A percentile compares a stretch with the other conserved stretches of the same genome.
Conservation (phyloP, 64 coral and sea anemone species). For the Anthopleura sola region DNA sequence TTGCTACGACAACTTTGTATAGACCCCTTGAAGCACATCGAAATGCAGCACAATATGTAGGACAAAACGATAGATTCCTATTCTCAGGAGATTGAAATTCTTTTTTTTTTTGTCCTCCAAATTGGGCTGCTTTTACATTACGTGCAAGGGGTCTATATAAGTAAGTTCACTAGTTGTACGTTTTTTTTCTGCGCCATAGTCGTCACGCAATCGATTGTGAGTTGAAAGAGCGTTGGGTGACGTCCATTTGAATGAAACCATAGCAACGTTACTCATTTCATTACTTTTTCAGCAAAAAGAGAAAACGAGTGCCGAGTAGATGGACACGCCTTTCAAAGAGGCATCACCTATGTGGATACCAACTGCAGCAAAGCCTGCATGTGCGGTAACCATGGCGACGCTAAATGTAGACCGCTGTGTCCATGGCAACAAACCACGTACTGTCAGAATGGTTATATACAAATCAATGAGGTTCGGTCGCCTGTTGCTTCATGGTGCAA, state of each 20-base stretch:
- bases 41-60: too few species aligned
- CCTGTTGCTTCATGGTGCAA: background rate
- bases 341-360: slow-evolving; percentile 25
- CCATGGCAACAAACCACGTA: background rate
- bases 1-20: too few species aligned
- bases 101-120: too few species aligned
- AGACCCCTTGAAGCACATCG: too few species aligned
- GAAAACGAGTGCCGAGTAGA: slow-evolving; percentile 28
- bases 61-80: too few species aligned
- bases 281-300: background rate
- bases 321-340: slow-evolving; percentile 28
- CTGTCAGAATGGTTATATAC: slow-evolving; percentile 6
- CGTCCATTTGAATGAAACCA: background rate
- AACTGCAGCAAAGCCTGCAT: slow-evolving; percentile 35
- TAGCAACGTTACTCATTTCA: background rate
- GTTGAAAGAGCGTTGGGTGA: too few species aligned
- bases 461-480: background rate
- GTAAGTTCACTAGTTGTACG: too few species aligned
- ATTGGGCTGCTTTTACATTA: too few species aligned
- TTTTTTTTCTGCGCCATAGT: too few species aligned
- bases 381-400: slow-evolving; percentile 40
- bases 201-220: too few species aligned
- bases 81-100: too few species aligned
- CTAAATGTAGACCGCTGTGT: slow-evolving; percentile 35
- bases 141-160: too few species aligned